A percentile compares a stretch with the other conserved stretches of the same genome.
phyloP scores from a whole-genome alignment of 2,113 vertebrate genomes.

The Bos indicus region DNA sequence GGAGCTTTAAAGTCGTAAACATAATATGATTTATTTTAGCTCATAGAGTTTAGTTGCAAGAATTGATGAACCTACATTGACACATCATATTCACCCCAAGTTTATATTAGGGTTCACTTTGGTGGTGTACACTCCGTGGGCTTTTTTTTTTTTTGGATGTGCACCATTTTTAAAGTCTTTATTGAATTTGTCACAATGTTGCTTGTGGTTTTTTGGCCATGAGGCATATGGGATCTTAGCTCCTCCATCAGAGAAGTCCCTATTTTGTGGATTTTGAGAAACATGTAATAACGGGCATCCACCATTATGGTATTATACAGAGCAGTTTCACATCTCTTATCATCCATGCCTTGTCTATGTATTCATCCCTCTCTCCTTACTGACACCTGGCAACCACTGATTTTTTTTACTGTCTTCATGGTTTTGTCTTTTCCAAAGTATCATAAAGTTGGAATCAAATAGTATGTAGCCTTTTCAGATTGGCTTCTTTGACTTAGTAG shows the following conservation, averaged over 20 bases:
- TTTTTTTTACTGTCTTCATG: background rate
- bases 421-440: background rate
- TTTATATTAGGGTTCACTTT: background rate
- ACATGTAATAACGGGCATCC: background rate
- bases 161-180: background rate
- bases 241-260: background rate
- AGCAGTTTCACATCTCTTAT: background rate
- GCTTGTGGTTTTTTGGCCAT: background rate
- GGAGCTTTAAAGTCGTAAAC: background rate
- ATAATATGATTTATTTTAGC: background rate
- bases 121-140: background rate
- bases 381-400: background rate
- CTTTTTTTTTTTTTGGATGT: background rate
- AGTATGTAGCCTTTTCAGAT: background rate
- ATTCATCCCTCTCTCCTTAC: background rate
- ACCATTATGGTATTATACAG: background rate
- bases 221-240: background rate
- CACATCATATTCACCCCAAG: background rate
- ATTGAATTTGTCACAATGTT: background rate
- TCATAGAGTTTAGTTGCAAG: background rate
- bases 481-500: background rate
- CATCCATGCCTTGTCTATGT: background rate
- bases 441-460: background rate
- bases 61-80: background rate
- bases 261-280: background rate